Evolutionary conservation across 2,888 invertebrate species (phyloP), one percentile per base, ranked within the genome.

Genomic region (Plemyria rubiginata): DNA sequence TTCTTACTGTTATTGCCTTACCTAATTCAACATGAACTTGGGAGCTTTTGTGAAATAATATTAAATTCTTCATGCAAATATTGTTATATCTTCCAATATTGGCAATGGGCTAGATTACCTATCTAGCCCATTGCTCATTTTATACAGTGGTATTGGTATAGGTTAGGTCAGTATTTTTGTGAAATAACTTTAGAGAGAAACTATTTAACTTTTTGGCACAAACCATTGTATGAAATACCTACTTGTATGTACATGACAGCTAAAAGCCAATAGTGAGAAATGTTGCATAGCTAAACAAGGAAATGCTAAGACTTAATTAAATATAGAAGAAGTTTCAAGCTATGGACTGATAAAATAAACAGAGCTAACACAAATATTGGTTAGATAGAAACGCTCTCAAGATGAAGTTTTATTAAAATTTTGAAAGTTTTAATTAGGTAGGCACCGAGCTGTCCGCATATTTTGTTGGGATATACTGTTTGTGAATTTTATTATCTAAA

Each of bases 401-500:
- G 29, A 60, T 51, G 70, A 75, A 76, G 69, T 72, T 74, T 62
- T 58, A 66, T 67, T 70, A 74, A 73, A 71, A 74, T 76, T 73
- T 62, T 65, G 52, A 68, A 80, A 78, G 71, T 81, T 80, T 74
- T 80, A 77, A 79, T 79, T 74, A 73, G 70, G 58, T 74, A 73
- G 70, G 58, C 65, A 68, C 70, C 70, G 70, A 15, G 13, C 15
- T n/a, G 9, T 32, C 29, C 49, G 29, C 68, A 71, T 72, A 64
- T 70, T 71, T 75, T 77, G 75, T 68, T 68, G 68, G 57, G 41
- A 60, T 50, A 16, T 50, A 46, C 49, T 46, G 45, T 51, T 56
- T 56, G 46, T 68, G 70, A 75, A 67, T 62, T n/a, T n/a, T n/a
- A n/a, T n/a, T 64, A 71, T 72, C 70, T 70, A 62, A 67, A 69